Evolutionary conservation across 2,888 invertebrate species (phyloP).

Genomic region (Hyposoter didymator): DNA sequence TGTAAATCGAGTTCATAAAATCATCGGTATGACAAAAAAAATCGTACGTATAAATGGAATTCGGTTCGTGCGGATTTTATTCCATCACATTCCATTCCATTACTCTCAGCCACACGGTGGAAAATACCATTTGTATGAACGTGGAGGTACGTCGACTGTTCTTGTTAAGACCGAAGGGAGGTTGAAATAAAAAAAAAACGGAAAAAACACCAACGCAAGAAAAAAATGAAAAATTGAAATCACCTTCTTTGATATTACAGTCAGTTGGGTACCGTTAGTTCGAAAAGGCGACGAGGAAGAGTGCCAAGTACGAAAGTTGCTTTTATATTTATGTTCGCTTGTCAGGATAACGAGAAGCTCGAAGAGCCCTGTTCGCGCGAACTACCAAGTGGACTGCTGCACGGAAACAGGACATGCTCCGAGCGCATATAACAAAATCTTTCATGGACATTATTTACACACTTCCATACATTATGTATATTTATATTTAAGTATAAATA

Average conservation of each 20-base stretch:
- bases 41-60: slow-evolving; percentile 7
- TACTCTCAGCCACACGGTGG: not conserved
- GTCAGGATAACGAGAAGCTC: slow-evolving; percentile 69
- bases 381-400: slow-evolving; percentile 25
- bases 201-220: not conserved
- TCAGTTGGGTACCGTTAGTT: slow-evolving; percentile 54
- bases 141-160: slow-evolving; percentile 36
- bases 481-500: slow-evolving; percentile 11
- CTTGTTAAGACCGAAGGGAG: slow-evolving; percentile 24
- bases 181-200: slow-evolving; percentile 14
- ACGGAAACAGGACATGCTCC: slow-evolving; percentile 60
- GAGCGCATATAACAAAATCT: slow-evolving; percentile 52
- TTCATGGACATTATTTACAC: slow-evolving; percentile 44
- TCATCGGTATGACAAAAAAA: not conserved
- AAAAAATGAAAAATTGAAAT: slow-evolving; percentile 11
- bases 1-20: not conserved
- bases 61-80: slow-evolving; percentile 10
- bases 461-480: not conserved
- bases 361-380: slow-evolving; percentile 48
- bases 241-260: slow-evolving; percentile 45
- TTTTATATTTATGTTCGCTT: slow-evolving; percentile 69
- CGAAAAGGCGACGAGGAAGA: slow-evolving; percentile 37
- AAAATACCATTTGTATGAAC: slow-evolving; percentile 51
- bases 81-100: slow-evolving; percentile 29
- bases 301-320: slow-evolving; percentile 34